Evolutionary conservation across 2,888 invertebrate genomes (phyloP), one percentile per base, ranked within the genome.

Genomic region (Leptinotarsa tumamoca): DNA sequence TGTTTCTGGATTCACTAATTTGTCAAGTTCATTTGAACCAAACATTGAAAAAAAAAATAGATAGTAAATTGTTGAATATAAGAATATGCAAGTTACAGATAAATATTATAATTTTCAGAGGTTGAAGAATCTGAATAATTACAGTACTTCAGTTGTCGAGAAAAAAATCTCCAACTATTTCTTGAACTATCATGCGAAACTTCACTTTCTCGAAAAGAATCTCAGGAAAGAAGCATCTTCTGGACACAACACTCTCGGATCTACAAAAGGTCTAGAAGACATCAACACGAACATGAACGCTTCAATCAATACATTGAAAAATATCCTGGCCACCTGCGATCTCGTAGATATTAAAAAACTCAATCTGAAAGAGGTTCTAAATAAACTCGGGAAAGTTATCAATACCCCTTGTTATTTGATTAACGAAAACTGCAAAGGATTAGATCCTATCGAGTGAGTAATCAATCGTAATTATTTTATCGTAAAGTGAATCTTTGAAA

Each of bases 321-420:
- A 77, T n/a, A 68, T 83, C 3, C 58, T 78, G n/a, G 61, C 75
- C 43, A 71, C 79, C 21, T 78, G 77, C 4, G 74, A 80, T 15
- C 66, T 72, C 7, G 27, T 77, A 1, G 73, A 73, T 5, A 67
- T 74, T 7, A 81, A 79, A 50, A 83, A 83, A 75, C 63, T 81
- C 7, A 84, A 84, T 73, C 63, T 82, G 49, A 79, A 76, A 67
- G 75, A 69, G n/a, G 72, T 83, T 10, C 58, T 83, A 21, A 67
- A 76, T 15, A 78, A 80, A 49, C 68, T 84, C 17, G 78, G 77
- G 33, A 73, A 79, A 4, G 72, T 81, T 10, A 73, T 80, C 23
- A 67, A 75, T 33, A 74, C 76, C n/a, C 84, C 84, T 23, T 80
- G 80, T 49, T 82, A 81, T 76, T 74, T 84, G 68, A 23, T 82